A percentile compares a stretch with the other conserved stretches of the same genome.
Evolutionary conservation across 2,888 invertebrate species (phyloP).

Genomic region (Charanyca ferruginea): DNA sequence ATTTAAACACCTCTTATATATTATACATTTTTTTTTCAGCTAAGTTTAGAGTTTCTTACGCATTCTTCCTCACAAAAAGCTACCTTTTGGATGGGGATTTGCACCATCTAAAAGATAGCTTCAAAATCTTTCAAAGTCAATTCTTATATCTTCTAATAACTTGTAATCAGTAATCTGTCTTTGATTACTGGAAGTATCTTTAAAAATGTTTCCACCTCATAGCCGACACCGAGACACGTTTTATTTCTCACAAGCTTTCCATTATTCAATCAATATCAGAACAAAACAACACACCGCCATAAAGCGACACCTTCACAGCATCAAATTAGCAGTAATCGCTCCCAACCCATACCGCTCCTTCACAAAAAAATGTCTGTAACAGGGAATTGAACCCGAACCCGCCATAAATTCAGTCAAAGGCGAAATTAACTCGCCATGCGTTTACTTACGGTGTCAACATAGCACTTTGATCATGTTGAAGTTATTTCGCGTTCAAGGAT

Average conservation of each 20-base stretch:
- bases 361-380: slow-evolving; percentile 64
- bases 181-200: slow-evolving; percentile 4
- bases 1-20: no score
- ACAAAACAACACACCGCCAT: slow-evolving; percentile 32
- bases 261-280: slow-evolving; percentile 55
- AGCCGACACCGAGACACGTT: slow-evolving; percentile 9
- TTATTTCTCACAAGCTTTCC: slow-evolving; percentile 20
- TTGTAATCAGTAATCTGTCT: no score
- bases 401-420: slow-evolving; percentile 75
- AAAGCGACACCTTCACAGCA: slow-evolving; percentile 51
- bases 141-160: no score
- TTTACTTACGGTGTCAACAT: slow-evolving; percentile 80
- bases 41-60: no score
- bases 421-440: slow-evolving; percentile 87
- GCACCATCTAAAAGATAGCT: no score
- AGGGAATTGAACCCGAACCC: slow-evolving; percentile 68
- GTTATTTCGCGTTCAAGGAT: slow-evolving; percentile 84
- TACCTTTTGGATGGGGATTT: no score
- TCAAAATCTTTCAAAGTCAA: no score
- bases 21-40: no score
- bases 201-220: slow-evolving; percentile 7
- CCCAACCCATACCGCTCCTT: slow-evolving; percentile 43
- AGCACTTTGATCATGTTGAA: slow-evolving; percentile 86
- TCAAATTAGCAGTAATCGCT: slow-evolving; percentile 59
- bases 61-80: no score